Percentiles rank a stretch among this genome's conserved stretches.
phyloP scores from a whole-genome alignment of 2,113 vertebrate species.

The Zootoca vivipara region DNA sequence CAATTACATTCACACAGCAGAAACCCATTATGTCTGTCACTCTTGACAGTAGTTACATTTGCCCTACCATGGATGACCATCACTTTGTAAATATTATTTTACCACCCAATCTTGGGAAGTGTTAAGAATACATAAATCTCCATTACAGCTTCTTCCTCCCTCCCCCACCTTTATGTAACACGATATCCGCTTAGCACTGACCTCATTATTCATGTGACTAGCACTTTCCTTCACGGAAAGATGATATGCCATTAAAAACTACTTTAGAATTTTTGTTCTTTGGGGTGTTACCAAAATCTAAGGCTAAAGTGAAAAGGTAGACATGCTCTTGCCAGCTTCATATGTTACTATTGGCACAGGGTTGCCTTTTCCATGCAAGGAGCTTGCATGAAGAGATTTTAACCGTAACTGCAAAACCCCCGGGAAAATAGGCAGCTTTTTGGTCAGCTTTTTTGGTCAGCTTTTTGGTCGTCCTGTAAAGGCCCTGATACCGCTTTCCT shows the following conservation, averaged over 20 bases:
- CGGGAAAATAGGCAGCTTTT: neutral
- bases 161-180: neutral
- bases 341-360: neutral
- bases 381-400: neutral
- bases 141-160: neutral
- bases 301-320: neutral
- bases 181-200: neutral
- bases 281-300: slow-evolving; percentile 23
- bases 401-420: neutral
- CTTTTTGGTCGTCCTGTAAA: neutral
- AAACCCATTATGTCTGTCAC: slow-evolving; percentile 28
- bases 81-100: slow-evolving; percentile 25
- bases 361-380: neutral
- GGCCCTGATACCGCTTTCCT: neutral
- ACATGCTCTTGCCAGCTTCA: neutral
- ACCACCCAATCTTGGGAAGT: neutral
- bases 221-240: slow-evolving; percentile 27
- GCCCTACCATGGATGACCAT: neutral
- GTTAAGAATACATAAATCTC: slow-evolving; percentile 32
- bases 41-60: slow-evolving; percentile 29
- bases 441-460: neutral
- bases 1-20: slow-evolving; percentile 24
- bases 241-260: slow-evolving; percentile 32
- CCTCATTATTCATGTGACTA: slow-evolving; percentile 15
- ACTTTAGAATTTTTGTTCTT: slow-evolving; percentile 20